Evolutionary conservation across 1,140 invertebrate species (phyloP).

Genomic region (Drosophila burlai): DNA sequence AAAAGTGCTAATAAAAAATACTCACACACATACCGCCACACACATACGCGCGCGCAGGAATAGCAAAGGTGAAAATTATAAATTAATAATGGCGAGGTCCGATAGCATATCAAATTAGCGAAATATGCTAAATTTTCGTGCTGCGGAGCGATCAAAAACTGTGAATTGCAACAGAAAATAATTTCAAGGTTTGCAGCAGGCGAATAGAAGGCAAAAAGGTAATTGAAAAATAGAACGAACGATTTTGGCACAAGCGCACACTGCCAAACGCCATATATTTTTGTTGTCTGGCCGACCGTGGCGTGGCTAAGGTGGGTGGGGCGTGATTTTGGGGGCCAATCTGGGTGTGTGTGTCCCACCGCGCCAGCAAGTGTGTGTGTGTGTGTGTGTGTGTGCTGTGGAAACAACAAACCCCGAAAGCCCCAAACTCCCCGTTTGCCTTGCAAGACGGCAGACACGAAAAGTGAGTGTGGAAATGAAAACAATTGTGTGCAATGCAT

Average conservation of each 20-base stretch:
- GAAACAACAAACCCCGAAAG: slow-evolving; percentile 53
- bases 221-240: slow-evolving; percentile 84
- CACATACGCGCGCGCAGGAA: slow-evolving; percentile 24
- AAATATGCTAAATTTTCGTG: slow-evolving; percentile 77
- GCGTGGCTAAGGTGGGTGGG: slow-evolving; percentile 68
- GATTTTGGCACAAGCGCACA: slow-evolving; percentile 84
- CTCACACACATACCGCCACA: slow-evolving; percentile 51
- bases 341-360: slow-evolving; percentile 33
- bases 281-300: slow-evolving; percentile 61
- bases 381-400: slow-evolving; percentile 37
- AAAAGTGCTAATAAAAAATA: slow-evolving; percentile 70
- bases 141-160: slow-evolving; percentile 67
- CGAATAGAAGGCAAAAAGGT: slow-evolving; percentile 83
- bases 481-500: slow-evolving; percentile 63
- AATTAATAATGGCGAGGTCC: slow-evolving; percentile 75
- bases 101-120: slow-evolving; percentile 80
- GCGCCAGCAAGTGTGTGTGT: slow-evolving; percentile 13
- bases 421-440: neutral
- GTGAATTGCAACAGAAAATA: slow-evolving; percentile 79
- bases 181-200: slow-evolving; percentile 83
- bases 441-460: slow-evolving; percentile 42
- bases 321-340: slow-evolving; percentile 78
- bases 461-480: slow-evolving; percentile 74
- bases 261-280: slow-evolving; percentile 50
- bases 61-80: slow-evolving; percentile 82